Evolutionary conservation across 2,113 vertebrate species (phyloP).

Genomic region (Channa argus): DNA sequence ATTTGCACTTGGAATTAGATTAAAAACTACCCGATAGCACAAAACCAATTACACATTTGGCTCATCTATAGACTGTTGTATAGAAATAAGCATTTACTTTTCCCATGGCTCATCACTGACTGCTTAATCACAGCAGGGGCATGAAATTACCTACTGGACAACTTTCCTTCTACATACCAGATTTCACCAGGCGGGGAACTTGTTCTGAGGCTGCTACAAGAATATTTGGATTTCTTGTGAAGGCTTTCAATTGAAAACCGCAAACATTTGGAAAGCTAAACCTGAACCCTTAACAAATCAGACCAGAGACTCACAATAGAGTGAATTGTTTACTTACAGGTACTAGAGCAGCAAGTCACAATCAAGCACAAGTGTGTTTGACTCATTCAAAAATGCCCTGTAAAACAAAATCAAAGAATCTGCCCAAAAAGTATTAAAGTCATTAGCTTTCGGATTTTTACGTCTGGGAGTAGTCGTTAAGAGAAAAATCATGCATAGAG

Average conservation of each 20-base stretch:
- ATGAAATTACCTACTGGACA: constrained; percentile 50
- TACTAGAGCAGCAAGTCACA: constrained; percentile 43
- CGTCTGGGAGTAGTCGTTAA: no score
- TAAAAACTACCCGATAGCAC: constrained; percentile 36
- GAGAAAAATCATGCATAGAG: no score
- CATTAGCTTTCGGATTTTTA: constrained; percentile 34
- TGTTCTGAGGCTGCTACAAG: constrained; percentile 67
- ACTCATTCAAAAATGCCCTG: constrained; percentile 35
- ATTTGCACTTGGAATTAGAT: constrained; percentile 31
- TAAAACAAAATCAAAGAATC: constrained; percentile 49
- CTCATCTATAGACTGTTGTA: constrained; percentile 24
- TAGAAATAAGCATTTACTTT: constrained; percentile 64
- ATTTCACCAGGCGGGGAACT: constrained; percentile 51
- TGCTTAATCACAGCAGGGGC: constrained; percentile 61
- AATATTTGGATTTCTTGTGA: constrained; percentile 74
- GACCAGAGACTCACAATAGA: constrained; percentile 50
- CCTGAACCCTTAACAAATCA: constrained; percentile 73
- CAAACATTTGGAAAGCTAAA: constrained; percentile 61
- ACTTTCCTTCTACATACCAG: constrained; percentile 53
- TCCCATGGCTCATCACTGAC: constrained; percentile 72
- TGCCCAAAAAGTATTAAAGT: constrained; percentile 66
- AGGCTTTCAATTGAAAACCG: constrained; percentile 74
- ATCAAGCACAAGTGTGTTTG: background rate
- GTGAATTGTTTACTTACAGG: constrained; percentile 64
- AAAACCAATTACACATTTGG: constrained; percentile 35